phyloP scores from a whole-genome alignment of 2,113 vertebrate genomes.

The Anas platyrhynchos region DNA sequence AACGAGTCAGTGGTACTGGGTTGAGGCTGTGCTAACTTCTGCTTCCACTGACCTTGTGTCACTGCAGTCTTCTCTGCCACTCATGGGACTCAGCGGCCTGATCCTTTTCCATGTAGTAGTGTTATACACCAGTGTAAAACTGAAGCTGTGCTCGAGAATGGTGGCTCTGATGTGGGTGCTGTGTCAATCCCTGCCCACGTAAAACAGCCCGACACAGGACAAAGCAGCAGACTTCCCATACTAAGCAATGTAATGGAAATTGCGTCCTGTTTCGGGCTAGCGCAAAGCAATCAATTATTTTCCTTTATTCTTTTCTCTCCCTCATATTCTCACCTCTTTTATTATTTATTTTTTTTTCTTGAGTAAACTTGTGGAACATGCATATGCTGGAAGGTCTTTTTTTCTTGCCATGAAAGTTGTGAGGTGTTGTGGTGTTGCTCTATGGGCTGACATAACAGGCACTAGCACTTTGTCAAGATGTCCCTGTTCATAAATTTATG shows the following conservation, averaged over 20 bases:
- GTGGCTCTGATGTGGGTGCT: fast-evolving
- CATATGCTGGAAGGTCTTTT: not conserved
- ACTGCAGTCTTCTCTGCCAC: fast-evolving
- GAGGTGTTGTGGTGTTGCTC: not conserved
- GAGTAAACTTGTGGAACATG: not conserved
- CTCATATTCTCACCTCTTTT: not conserved
- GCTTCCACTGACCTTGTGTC: not conserved
- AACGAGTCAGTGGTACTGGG: fast-evolving
- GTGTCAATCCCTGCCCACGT: fast-evolving
- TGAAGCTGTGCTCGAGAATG: fast-evolving
- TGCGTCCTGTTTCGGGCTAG: not conserved
- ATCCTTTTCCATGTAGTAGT: fast-evolving
- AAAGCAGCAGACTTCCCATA: not conserved
- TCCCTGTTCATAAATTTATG: not conserved
- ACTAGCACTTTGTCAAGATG: fast-evolving
- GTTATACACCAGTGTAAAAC: not conserved
- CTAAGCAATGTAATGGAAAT: not conserved
- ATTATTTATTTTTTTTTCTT: no score
- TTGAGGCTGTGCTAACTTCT: not conserved
- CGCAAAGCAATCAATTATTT: not conserved
- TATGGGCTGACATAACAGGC: not conserved
- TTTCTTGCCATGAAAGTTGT: not conserved
- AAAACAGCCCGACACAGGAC: fast-evolving
- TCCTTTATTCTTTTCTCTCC: no score
- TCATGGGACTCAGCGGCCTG: not conserved